Evolutionary conservation across 1,140 invertebrate genomes (phyloP), one percentile per base, ranked within the genome.

Genomic region (Calosoma granatense): DNA sequence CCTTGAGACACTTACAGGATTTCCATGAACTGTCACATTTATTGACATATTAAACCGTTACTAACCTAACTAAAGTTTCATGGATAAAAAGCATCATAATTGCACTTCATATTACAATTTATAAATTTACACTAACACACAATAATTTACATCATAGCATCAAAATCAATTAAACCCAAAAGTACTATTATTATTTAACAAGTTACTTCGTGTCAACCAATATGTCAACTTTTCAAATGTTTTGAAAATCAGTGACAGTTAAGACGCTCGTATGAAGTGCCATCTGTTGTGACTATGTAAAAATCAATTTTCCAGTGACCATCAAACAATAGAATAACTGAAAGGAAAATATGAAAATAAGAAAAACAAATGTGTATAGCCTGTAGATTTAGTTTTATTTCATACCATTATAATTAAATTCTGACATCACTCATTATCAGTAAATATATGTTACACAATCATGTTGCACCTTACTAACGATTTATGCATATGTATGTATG

Each of bases 21-120:
- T 78, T 2, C 73, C 74, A 41, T 60, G 71, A 1, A 80, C 72
- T 1, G 73, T 77, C 41, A 78, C 75, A 63, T 78, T 77, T 55
- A 78, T 76, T 2, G 78, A 78, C 77, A 79, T 78, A 56, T 62
- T 70, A 22, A 14, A 54, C 41, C 41, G 41, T 47, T 47, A 17
- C 17, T 47, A 47, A 47, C 41, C 41, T 47, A 9, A 36, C n/a
- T n/a, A n/a, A n/a, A n/a, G n/a, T n/a, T n/a, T n/a, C n/a, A n/a
- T n/a, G n/a, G n/a, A n/a, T n/a, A n/a, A n/a, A n/a, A n/a, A n/a
- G n/a, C n/a, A n/a, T n/a, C n/a, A n/a, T n/a, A n/a, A n/a, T n/a
- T n/a, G n/a, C n/a, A n/a, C n/a, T n/a, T n/a, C n/a, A n/a, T n/a
- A 36, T 6, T 36, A 36, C 26, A 36, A 6, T 36, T 36, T 36